Conservation (phyloP, 2,888 invertebrate species). For the Anoplius nigerrimus region DNA sequence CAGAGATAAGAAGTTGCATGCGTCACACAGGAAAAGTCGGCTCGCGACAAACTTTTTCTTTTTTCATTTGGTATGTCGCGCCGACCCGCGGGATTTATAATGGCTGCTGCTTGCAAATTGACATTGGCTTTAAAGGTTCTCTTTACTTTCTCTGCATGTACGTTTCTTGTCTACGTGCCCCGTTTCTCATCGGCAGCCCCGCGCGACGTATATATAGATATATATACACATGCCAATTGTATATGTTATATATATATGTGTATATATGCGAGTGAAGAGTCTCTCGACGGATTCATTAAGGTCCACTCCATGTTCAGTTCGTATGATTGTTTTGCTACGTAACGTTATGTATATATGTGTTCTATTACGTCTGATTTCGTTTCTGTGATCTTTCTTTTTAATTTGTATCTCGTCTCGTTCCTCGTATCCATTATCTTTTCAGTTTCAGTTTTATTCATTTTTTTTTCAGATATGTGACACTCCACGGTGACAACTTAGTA, state of each 20-base stretch:
- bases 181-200: too few relatives aligned
- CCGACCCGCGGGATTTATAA: conserved; percentile 15
- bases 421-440: conserved; percentile 29
- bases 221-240: too few relatives aligned
- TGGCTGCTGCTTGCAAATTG: conserved; percentile 59
- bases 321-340: conserved; percentile 66
- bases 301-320: conserved; percentile 65
- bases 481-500: conserved; percentile 36
- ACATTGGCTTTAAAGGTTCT: conserved; percentile 31
- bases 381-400: conserved; percentile 20
- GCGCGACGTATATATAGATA: neutral
- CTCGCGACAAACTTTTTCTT: conserved; percentile 6
- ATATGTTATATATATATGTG: too few relatives aligned
- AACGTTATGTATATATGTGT: conserved; percentile 53
- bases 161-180: too few relatives aligned
- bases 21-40: conserved; percentile 12
- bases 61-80: neutral
- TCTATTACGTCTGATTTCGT: conserved; percentile 28
- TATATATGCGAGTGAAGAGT: neutral
- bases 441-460: conserved; percentile 34
- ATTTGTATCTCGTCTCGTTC: conserved; percentile 18
- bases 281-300: conserved; percentile 33
- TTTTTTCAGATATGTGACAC: conserved; percentile 37
- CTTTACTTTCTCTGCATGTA: conserved; percentile 25
- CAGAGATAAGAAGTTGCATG: conserved; percentile 51